These are phyloP conservation scores for Passerculus sandwichensis DNA, from an alignment of 2,797 vertebrate species.

Conservation along the genomic window DNA sequence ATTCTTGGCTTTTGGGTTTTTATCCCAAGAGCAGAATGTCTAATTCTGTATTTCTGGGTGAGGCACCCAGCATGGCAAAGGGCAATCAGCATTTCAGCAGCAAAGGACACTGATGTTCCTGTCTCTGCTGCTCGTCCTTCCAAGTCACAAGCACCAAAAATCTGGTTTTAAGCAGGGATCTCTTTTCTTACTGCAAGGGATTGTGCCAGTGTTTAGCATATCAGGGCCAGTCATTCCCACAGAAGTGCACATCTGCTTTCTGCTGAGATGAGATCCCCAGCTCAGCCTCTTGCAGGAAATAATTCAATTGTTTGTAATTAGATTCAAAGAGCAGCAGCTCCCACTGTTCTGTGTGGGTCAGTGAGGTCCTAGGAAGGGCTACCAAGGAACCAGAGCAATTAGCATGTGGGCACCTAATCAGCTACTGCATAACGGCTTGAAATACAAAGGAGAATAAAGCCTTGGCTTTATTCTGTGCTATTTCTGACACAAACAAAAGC, in stretches of 20 bases:
- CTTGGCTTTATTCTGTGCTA: background rate
- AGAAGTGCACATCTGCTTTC: background rate
- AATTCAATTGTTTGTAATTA: background rate
- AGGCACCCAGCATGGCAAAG: background rate
- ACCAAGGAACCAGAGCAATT: background rate
- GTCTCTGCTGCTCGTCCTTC: background rate
- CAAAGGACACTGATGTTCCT: rapidly evolving
- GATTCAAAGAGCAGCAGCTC: background rate
- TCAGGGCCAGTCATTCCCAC: background rate
- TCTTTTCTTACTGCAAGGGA: background rate
- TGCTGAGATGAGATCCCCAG: background rate
- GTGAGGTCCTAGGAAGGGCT: background rate
- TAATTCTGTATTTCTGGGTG: background rate
- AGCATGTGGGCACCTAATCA: background rate
- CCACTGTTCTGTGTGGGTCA: background rate
- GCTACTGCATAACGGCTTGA: background rate
- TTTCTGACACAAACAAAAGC: background rate
- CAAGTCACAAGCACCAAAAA: background rate
- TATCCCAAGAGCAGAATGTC: background rate
- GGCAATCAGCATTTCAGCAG: background rate
- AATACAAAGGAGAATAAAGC: background rate
- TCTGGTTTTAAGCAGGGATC: background rate
- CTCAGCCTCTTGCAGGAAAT: background rate
- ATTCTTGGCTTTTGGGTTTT: background rate
- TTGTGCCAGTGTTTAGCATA: background rate